These are phyloP conservation scores for Crocidura indochinensis DNA, from an alignment of 2,797 vertebrate genomes.

Conservation along the genomic window DNA sequence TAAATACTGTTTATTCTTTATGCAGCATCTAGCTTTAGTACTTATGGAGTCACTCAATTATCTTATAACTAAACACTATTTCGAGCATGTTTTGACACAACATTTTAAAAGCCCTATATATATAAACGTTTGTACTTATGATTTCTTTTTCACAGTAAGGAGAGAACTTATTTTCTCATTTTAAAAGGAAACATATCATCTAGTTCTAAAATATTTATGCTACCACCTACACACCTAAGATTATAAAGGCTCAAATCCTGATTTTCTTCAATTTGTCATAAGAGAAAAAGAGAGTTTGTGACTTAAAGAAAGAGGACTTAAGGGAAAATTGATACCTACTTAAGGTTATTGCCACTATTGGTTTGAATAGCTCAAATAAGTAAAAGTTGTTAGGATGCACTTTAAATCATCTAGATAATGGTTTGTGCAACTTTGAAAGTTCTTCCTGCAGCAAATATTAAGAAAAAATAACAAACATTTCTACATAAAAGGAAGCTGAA, in stretches of 20 bases:
- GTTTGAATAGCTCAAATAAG: slow-evolving; percentile 49
- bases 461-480: slow-evolving; percentile 44
- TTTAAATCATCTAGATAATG: slow-evolving; percentile 25
- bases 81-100: slow-evolving; percentile 41
- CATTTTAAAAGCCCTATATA: slow-evolving; percentile 15
- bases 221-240: not conserved
- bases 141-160: slow-evolving; percentile 13
- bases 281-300: slow-evolving; percentile 57
- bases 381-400: slow-evolving; percentile 53
- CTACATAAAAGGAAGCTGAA: slow-evolving; percentile 48
- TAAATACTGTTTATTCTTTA: slow-evolving; percentile 29
- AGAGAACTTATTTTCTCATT: slow-evolving; percentile 27
- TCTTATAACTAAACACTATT: slow-evolving; percentile 12
- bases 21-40: slow-evolving; percentile 50
- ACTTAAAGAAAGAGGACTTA: slow-evolving; percentile 55
- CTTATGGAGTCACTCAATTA: not conserved
- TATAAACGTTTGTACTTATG: slow-evolving; percentile 30
- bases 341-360: slow-evolving; percentile 31
- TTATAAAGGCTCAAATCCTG: slow-evolving; percentile 36
- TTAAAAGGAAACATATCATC: slow-evolving; percentile 27
- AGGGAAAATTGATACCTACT: slow-evolving; percentile 43
- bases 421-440: slow-evolving; percentile 27
- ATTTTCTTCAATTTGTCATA: slow-evolving; percentile 32
- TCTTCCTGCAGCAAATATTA: slow-evolving; percentile 19
- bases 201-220: slow-evolving; percentile 7